Conservation (phyloP, 2,113 vertebrate genomes). For the Castor canadensis region DNA sequence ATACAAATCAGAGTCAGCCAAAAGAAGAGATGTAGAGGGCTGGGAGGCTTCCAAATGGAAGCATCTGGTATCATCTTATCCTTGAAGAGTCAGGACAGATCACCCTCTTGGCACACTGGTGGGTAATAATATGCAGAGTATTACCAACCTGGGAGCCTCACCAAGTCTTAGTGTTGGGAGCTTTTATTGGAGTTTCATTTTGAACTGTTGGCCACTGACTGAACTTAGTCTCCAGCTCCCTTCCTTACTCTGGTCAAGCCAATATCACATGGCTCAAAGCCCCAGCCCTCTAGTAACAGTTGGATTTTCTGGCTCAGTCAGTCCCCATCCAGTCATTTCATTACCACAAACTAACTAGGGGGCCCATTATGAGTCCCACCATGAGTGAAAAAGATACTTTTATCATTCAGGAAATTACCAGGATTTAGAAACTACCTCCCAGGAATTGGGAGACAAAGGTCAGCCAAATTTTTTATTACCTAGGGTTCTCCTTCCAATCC, state of each 20-base stretch:
- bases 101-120: neutral
- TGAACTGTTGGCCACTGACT: neutral
- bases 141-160: neutral
- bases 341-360: neutral
- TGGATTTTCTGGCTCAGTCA: neutral
- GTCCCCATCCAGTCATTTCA: neutral
- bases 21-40: neutral
- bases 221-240: neutral
- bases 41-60: neutral
- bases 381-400: neutral
- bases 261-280: neutral
- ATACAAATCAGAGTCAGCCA: neutral
- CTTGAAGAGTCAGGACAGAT: neutral
- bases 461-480: neutral
- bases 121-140: neutral
- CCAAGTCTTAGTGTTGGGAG: neutral
- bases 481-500: neutral
- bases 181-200: neutral
- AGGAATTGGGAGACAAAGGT: neutral
- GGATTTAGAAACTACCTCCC: neutral
- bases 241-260: neutral
- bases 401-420: neutral
- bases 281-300: neutral
- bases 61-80: neutral
- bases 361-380: neutral